These are phyloP conservation scores for Pterophyllum scalare DNA, from an alignment of 2,113 vertebrate species.

Conservation along the genomic window DNA sequence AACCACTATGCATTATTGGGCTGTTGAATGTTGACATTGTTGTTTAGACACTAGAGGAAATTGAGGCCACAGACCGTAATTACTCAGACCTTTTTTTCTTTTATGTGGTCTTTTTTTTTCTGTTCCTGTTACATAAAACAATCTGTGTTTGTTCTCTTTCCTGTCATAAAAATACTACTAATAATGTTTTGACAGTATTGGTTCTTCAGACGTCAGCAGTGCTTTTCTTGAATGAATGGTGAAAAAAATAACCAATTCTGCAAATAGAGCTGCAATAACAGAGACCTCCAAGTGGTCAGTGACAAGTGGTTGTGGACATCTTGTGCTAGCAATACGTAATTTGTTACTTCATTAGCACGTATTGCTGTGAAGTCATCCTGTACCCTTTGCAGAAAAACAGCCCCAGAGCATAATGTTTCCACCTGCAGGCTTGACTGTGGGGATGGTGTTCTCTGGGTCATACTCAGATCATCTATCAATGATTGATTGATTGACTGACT, in stretches of 20 bases:
- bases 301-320: slow-evolving; percentile 8
- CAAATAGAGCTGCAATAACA: background rate
- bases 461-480: too few species aligned
- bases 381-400: too few species aligned
- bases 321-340: too few species aligned
- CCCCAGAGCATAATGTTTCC: too few species aligned
- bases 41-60: background rate
- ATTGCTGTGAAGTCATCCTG: too few species aligned
- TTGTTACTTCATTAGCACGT: too few species aligned
- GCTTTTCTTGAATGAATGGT: background rate
- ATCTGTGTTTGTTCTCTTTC: background rate
- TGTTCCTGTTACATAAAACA: slow-evolving; percentile 1
- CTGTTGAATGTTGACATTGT: too few species aligned
- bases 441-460: too few species aligned
- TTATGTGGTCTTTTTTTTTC: background rate
- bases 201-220: background rate
- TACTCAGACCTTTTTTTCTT: background rate
- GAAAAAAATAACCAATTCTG: background rate
- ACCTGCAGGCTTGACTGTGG: too few species aligned
- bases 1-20: background rate
- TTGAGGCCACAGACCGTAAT: background rate
- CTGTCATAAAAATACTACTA: slow-evolving; percentile 9
- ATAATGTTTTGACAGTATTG: slow-evolving; percentile 11
- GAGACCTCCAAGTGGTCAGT: background rate
- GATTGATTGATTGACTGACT: too few species aligned